Conservation (phyloP, 2,797 vertebrate species). For the Coregonus sp. region DNA sequence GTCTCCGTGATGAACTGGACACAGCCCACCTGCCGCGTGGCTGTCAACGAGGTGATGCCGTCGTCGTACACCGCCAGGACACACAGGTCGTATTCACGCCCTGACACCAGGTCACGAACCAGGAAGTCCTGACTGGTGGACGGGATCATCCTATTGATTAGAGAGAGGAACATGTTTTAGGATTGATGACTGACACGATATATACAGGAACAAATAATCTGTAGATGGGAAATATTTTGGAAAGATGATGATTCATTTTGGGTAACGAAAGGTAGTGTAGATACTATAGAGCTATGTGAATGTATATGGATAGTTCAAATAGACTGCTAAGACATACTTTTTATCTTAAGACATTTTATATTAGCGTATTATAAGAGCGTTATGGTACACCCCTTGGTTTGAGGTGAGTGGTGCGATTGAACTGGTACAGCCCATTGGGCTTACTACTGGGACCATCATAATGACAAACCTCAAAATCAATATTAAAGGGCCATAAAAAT, state of each 20-base stretch:
- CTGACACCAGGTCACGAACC: conserved; percentile 84
- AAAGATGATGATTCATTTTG: not conserved
- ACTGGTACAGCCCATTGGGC: not conserved
- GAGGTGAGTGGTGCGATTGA: not conserved
- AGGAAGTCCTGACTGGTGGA: conserved; percentile 87
- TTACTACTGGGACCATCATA: conserved; percentile 6
- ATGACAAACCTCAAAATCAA: not conserved
- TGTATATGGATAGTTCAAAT: not conserved
- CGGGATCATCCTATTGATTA: conserved; percentile 84
- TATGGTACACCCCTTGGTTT: not conserved
- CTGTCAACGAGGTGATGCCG: conserved; percentile 83
- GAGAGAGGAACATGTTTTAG: conserved; percentile 12
- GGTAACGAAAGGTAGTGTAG: not conserved
- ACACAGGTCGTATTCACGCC: conserved; percentile 84
- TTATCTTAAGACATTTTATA: not conserved
- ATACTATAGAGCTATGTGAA: not conserved
- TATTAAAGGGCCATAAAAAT: conserved; percentile 14
- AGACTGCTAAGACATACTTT: not conserved
- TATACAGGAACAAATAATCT: not conserved
- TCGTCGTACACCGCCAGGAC: conserved; percentile 88
- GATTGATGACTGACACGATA: not conserved
- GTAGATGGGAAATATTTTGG: not conserved
- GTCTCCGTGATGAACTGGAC: conserved; percentile 86
- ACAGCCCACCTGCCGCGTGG: conserved; percentile 86
- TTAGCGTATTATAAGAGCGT: not conserved